Evolutionary conservation across 37 sponge, comb jelly and placozoan genomes (phyloP).

Genomic region (Petrosia ficiformis): DNA sequence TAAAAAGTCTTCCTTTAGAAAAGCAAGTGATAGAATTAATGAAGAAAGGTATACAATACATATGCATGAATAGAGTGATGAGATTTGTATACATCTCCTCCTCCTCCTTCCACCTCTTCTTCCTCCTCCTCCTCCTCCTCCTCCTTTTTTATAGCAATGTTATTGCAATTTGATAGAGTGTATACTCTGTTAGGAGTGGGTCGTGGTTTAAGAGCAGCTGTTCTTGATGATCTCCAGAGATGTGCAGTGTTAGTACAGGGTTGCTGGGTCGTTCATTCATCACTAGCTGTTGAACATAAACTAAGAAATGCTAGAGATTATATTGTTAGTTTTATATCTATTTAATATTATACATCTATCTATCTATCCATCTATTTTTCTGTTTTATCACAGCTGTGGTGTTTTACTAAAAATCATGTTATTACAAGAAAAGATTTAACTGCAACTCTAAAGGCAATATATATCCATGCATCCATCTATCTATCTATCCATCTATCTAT

Average conservation of each 20-base stretch:
- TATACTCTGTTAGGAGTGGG: slow-evolving; percentile 45
- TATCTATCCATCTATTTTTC: slow-evolving; percentile 4
- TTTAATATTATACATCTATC: not conserved
- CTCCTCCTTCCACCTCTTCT: not conserved
- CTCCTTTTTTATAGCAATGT: not conserved
- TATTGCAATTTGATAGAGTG: slow-evolving; percentile 37
- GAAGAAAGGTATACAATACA: not conserved
- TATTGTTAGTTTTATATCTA: slow-evolving; percentile 36
- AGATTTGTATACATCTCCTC: not conserved
- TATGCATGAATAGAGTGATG: not conserved
- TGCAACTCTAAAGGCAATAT: slow-evolving; percentile 21
- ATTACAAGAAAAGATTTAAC: slow-evolving; percentile 50
- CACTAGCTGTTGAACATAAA: slow-evolving; percentile 18
- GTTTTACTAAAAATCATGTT: slow-evolving; percentile 27
- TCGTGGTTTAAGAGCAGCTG: not conserved
- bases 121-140: not conserved
- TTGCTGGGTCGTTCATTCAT: slow-evolving; percentile 72
- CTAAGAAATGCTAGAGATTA: slow-evolving; percentile 57
- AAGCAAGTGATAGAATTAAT: slow-evolving; percentile 16
- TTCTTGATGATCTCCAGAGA: slow-evolving; percentile 39
- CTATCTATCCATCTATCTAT: too few species aligned
- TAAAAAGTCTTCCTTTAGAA: slow-evolving; percentile 35
- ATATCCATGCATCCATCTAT: too few species aligned
- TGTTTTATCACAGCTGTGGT: slow-evolving; percentile 29
- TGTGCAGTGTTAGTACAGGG: slow-evolving; percentile 71